phyloP scores from a whole-genome alignment of 2,888 invertebrate species.

The Chalcis sispes region DNA sequence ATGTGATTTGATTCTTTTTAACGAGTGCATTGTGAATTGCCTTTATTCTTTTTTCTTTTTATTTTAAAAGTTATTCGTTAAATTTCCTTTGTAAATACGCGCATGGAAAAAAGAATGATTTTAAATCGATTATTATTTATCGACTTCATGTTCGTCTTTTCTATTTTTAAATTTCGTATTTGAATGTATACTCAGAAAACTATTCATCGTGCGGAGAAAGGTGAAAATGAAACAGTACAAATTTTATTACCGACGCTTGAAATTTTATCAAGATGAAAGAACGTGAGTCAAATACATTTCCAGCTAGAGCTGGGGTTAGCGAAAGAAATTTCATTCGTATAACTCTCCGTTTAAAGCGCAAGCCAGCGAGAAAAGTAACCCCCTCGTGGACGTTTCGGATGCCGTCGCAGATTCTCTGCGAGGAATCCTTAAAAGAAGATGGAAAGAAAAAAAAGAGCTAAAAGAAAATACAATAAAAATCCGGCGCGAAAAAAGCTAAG shows the following conservation, averaged over 20 bases:
- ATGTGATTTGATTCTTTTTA: conserved; percentile 42
- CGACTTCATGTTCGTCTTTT: no score
- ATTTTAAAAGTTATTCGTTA: no score
- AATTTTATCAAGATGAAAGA: conserved; percentile 43
- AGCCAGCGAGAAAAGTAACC: conserved; percentile 41
- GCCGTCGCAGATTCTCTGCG: conserved; percentile 36
- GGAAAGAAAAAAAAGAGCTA: background rate
- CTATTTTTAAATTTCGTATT: no score
- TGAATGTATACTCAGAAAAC: no score
- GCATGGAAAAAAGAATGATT: no score
- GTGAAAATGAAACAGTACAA: conserved; percentile 36
- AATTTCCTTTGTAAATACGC: background rate
- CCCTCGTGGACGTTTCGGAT: conserved; percentile 36
- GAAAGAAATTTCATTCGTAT: conserved; percentile 46
- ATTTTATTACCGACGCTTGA: conserved; percentile 35
- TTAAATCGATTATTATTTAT: no score
- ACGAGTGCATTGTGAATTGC: no score
- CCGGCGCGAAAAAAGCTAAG: background rate
- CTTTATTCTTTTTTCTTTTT: background rate
- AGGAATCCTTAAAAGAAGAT: background rate
- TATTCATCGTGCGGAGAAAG: background rate
- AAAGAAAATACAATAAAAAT: conserved; percentile 19
- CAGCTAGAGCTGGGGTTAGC: background rate
- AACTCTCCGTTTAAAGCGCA: conserved; percentile 23
- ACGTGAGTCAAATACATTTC: conserved; percentile 50